Percentiles rank a stretch among this genome's conserved stretches.
phyloP scores from a whole-genome alignment of 2,888 invertebrate genomes.

The Netelia inedita region DNA sequence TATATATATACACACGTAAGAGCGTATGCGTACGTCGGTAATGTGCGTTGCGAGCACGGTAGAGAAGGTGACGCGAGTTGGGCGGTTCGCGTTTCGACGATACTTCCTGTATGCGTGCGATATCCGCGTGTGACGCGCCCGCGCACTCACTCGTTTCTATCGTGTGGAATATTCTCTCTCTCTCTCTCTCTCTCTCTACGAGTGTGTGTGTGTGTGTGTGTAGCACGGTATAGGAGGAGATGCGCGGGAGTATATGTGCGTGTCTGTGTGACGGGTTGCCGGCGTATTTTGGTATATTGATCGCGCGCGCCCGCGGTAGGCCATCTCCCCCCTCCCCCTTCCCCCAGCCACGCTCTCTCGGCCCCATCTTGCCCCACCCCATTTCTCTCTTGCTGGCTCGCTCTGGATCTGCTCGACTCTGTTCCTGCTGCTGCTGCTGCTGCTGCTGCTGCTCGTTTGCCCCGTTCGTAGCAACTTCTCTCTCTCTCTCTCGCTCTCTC shows the following conservation, averaged over 20 bases:
- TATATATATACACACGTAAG: too few species aligned
- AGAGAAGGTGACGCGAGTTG: slow-evolving; percentile 60
- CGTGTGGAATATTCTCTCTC: slow-evolving; percentile 37
- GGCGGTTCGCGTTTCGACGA: slow-evolving; percentile 71
- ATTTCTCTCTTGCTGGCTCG: slow-evolving; percentile 68
- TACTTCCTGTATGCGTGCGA: slow-evolving; percentile 73
- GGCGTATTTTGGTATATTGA: slow-evolving; percentile 85
- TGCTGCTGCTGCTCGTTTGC: slow-evolving; percentile 64
- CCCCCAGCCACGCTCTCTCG: slow-evolving; percentile 73
- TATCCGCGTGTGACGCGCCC: slow-evolving; percentile 66
- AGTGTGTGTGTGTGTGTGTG: slow-evolving; percentile 29
- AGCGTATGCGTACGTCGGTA: too few species aligned
- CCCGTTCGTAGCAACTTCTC: slow-evolving; percentile 69
- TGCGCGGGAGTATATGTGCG: slow-evolving; percentile 72
- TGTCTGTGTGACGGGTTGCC: slow-evolving; percentile 80
- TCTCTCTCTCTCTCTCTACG: slow-evolving; percentile 41
- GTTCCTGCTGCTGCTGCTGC: slow-evolving; percentile 61
- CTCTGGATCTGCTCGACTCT: slow-evolving; percentile 66
- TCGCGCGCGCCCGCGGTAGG: slow-evolving; percentile 83
- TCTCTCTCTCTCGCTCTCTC: slow-evolving; percentile 64
- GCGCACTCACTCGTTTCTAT: slow-evolving; percentile 64
- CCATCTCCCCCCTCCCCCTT: slow-evolving; percentile 78
- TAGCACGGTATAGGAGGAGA: slow-evolving; percentile 42
- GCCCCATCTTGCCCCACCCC: slow-evolving; percentile 78
- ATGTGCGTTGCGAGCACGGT: not conserved